Conservation (phyloP, 2,113 vertebrate species). For the Beaufortia kweichowensis region DNA sequence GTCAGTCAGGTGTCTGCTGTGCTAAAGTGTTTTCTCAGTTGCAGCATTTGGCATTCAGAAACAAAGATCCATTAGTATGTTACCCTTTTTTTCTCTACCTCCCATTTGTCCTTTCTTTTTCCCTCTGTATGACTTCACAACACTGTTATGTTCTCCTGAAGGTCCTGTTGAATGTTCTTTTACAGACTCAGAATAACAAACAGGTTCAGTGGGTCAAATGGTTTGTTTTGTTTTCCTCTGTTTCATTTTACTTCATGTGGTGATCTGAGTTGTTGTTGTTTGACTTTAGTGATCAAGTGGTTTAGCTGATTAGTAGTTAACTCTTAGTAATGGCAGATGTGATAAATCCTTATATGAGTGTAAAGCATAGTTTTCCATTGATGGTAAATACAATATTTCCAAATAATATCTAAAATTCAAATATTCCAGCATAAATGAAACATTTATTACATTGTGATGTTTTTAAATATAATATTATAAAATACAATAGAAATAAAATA, state of each 20-base stretch:
- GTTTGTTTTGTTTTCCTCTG: not conserved
- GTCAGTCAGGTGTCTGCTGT: not conserved
- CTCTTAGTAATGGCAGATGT: too few species aligned
- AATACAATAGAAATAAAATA: too few species aligned
- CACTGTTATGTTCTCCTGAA: not conserved
- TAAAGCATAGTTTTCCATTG: too few species aligned
- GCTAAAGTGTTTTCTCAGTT: not conserved
- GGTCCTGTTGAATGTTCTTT: not conserved
- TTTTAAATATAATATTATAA: too few species aligned
- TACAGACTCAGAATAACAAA: constrained; percentile 4
- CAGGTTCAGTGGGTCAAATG: constrained; percentile 11
- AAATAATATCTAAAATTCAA: too few species aligned
- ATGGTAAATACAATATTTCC: too few species aligned
- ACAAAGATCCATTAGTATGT: not conserved
- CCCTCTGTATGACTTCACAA: not conserved
- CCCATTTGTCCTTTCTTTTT: not conserved
- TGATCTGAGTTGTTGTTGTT: constrained; percentile 4
- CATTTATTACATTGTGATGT: too few species aligned
- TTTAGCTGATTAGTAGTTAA: too few species aligned
- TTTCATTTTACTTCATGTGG: not conserved
- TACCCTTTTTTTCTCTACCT: not conserved
- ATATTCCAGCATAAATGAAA: too few species aligned
- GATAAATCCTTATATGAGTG: too few species aligned
- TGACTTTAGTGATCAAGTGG: not conserved
- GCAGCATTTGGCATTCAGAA: not conserved